Evolutionary conservation across 1,140 invertebrate species (phyloP).

Genomic region (Tetragonula clypearis): DNA sequence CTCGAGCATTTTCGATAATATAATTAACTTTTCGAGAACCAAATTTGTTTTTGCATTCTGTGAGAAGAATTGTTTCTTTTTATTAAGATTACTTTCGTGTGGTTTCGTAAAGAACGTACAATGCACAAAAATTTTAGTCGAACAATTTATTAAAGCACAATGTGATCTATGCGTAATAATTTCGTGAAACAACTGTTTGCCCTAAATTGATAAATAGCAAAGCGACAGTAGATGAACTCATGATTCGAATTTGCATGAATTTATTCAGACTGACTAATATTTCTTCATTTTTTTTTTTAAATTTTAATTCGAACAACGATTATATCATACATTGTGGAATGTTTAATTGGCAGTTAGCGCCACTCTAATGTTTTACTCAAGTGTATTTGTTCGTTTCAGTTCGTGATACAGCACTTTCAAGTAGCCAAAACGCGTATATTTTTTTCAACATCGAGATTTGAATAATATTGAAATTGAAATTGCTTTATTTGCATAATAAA

Average conservation of each 20-base stretch:
- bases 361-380: not conserved
- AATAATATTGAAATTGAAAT: no score
- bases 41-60: not conserved
- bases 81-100: not conserved
- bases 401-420: not conserved
- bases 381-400: constrained; percentile 12
- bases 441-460: not conserved
- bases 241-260: not conserved
- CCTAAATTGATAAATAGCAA: not conserved
- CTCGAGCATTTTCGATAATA: not conserved
- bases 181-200: not conserved
- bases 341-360: not conserved
- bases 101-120: not conserved
- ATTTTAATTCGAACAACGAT: not conserved
- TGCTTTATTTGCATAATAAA: not conserved
- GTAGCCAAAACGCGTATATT: not conserved
- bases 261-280: not conserved
- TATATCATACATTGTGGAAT: not conserved
- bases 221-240: not conserved
- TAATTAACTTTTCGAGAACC: not conserved
- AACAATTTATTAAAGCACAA: no score
- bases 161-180: not conserved
- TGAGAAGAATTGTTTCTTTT: not conserved
- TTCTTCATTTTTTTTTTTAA: not conserved
- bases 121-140: not conserved